Evolutionary conservation across 2,113 vertebrate species (phyloP).

Genomic region (Solea senegalensis): DNA sequence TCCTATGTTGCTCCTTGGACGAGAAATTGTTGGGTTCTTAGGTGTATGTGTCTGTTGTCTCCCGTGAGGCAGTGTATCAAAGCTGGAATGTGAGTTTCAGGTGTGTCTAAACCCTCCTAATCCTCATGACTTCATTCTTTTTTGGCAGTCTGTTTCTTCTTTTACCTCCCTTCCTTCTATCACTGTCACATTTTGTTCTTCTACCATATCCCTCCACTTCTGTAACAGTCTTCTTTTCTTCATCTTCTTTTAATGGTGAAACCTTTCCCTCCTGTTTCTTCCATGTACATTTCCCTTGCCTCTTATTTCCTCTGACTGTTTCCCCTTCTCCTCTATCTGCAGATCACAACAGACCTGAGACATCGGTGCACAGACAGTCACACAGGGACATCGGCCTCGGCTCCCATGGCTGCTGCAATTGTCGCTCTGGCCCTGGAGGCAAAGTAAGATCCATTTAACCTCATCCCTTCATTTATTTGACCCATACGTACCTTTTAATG

Average conservation of each 20-base stretch:
- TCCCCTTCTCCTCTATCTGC: conserved; percentile 59
- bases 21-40: conserved; percentile 7
- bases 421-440: conserved; percentile 97
- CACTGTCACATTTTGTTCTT: neutral
- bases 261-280: neutral
- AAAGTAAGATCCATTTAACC: conserved; percentile 89
- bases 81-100: conserved; percentile 63
- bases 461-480: conserved; percentile 49
- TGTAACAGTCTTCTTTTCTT: neutral
- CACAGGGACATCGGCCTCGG: conserved; percentile 97
- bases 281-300: neutral
- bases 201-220: neutral
- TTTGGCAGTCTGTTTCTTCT: neutral
- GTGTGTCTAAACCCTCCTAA: conserved; percentile 56
- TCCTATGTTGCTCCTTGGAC: conserved; percentile 34
- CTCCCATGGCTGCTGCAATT: conserved; percentile 98
- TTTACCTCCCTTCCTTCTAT: conserved; percentile 12
- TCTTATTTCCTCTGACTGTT: conserved; percentile 1
- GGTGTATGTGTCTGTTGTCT: conserved; percentile 18
- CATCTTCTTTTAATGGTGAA: conserved; percentile 5
- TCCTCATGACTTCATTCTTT: conserved; percentile 47
- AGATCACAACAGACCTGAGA: conserved; percentile 98
- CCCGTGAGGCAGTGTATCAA: conserved; percentile 31
- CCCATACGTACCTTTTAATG: conserved; percentile 41
- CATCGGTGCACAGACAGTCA: conserved; percentile 99